Percentiles rank a stretch among this genome's conserved stretches.
Evolutionary conservation across 2,888 invertebrate genomes (phyloP).

Genomic region (Ophion costatus): DNA sequence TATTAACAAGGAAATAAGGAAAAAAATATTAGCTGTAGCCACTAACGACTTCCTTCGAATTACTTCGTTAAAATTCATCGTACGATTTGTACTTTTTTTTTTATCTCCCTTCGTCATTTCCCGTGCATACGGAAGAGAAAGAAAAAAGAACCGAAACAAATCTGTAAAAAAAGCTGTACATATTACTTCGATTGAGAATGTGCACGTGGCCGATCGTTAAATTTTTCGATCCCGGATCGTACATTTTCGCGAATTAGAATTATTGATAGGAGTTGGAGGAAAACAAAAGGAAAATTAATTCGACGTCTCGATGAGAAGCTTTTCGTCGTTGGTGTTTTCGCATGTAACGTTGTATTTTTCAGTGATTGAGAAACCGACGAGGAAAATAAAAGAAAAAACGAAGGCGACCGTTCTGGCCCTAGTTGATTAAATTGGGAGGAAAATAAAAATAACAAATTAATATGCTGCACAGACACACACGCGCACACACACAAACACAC

Average conservation of each 20-base stretch:
- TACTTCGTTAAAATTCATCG: constrained; percentile 37
- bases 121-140: constrained; percentile 19
- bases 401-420: not conserved
- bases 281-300: constrained; percentile 17
- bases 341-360: constrained; percentile 1
- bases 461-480: constrained; percentile 35
- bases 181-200: constrained; percentile 30
- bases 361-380: not conserved
- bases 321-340: constrained; percentile 32
- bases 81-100: constrained; percentile 20
- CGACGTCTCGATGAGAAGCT: constrained; percentile 10
- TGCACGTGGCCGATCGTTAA: constrained; percentile 43
- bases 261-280: not conserved
- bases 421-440: constrained; percentile 6
- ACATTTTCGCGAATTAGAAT: constrained; percentile 27
- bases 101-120: constrained; percentile 31
- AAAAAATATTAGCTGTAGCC: constrained; percentile 46
- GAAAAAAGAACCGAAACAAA: not conserved
- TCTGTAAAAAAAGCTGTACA: not conserved
- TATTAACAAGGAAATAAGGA: constrained; percentile 52
- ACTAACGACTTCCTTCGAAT: constrained; percentile 58
- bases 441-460: constrained; percentile 9
- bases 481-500: too few relatives aligned
- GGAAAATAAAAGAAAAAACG: constrained; percentile 1
- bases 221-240: not conserved